Evolutionary conservation across 2,888 invertebrate genomes (phyloP), one percentile per base, ranked within the genome.

Genomic region (Drosophila hamatofila): DNA sequence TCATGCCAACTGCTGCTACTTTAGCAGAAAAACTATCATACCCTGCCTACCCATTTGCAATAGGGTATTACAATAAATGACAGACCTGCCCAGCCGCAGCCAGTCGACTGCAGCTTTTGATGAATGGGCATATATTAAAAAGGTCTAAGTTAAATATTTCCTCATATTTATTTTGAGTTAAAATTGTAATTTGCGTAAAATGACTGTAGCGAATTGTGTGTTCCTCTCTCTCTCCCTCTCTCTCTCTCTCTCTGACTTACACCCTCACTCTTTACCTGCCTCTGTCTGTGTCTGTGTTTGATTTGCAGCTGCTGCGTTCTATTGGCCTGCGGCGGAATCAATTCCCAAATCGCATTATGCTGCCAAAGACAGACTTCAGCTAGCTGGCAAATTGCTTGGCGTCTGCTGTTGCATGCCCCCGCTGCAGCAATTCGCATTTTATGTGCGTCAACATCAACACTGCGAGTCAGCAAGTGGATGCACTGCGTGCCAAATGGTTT

Each of bases 401-500:
- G 83, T 78, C 51, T 23, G 18, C 52, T 14, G 18, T 18, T 55
- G 55, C 55, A 55, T 18, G 39, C 14, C 39, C 44, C 69, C 59
- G 61, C 51, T 35, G 51, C 51, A 23, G 51, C 51, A 52, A 35
- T 83, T 80, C 85, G 55, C 90, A 89, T 84, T 84, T 89, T 84
- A 84, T 84, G 90, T 85, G 84, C 88, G 86, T 84, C 84, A 88
- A 84, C 80, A 75, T 81, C 52, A 37, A n/a, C 51, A 35, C 79
- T 75, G 72, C 77, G 80, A 87, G 87, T 80, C 74, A 73, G 87
- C 83, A 81, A 84, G 82, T 48, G 48, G 48, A 49, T 80, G 89
- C 89, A 90, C 76, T 88, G 85, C 84, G 90, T 86, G 85, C 81
- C 90, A 90, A 86, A 86, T 90, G 81, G 81, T 86, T 90, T 89